Evolutionary conservation across 2,888 invertebrate species (phyloP).

Genomic region (Gymnoscelis rufifasciata): DNA sequence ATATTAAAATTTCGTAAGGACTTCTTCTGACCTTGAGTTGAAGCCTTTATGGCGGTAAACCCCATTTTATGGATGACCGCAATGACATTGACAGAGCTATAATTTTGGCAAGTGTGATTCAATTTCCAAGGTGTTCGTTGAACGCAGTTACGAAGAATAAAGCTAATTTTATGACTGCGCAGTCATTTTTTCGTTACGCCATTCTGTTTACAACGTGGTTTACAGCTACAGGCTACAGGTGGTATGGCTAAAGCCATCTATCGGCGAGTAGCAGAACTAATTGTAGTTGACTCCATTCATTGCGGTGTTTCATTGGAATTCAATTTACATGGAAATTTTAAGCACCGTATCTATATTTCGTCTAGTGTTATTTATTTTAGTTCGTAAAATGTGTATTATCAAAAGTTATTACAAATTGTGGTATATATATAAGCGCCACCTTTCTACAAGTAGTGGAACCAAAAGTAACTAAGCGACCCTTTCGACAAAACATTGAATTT

Average conservation of each 20-base stretch:
- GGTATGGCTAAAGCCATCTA: conserved; percentile 44
- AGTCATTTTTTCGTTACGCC: conserved; percentile 12
- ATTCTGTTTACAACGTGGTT: background rate
- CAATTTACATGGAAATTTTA: too few relatives aligned
- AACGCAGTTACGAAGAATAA: conserved; percentile 17
- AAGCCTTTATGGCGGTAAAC: conserved; percentile 16
- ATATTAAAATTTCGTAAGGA: conserved; percentile 20
- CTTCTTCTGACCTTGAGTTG: conserved; percentile 23
- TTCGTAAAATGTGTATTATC: background rate
- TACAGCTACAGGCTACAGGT: too few relatives aligned
- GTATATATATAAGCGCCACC: too few relatives aligned
- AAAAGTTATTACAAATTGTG: too few relatives aligned
- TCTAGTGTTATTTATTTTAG: too few relatives aligned
- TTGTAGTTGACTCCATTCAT: conserved; percentile 15
- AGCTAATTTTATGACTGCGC: conserved; percentile 24
- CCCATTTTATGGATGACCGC: conserved; percentile 23
- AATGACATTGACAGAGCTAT: conserved; percentile 27
- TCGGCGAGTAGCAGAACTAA: conserved; percentile 42
- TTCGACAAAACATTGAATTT: background rate
- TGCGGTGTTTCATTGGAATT: too few relatives aligned
- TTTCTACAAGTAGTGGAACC: too few relatives aligned
- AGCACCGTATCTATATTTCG: too few relatives aligned
- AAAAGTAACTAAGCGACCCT: background rate
- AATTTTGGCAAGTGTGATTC: conserved; percentile 18
- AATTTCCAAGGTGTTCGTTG: conserved; percentile 24